Percentiles rank a stretch among this genome's conserved stretches.
phyloP scores from a whole-genome alignment of 1,140 invertebrate genomes.

The Fopius arisanus region DNA sequence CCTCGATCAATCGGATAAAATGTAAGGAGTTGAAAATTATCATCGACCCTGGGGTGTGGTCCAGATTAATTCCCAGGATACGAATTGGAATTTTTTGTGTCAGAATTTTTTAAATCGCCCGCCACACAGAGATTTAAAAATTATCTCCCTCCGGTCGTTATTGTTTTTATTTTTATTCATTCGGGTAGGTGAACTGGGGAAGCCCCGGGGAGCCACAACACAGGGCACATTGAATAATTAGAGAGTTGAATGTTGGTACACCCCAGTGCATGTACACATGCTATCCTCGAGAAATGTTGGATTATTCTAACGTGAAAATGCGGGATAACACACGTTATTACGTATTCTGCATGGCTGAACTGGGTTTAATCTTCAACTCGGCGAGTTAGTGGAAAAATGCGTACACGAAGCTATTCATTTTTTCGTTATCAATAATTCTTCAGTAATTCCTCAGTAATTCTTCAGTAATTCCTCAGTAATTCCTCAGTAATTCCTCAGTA shows the following conservation, averaged over 20 bases:
- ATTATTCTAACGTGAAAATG: neutral
- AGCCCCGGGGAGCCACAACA: neutral
- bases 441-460: too few relatives aligned
- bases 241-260: conserved; percentile 14
- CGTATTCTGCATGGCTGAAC: neutral
- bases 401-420: neutral
- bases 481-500: too few relatives aligned
- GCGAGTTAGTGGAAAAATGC: neutral
- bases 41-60: neutral
- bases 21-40: neutral
- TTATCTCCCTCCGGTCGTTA: neutral
- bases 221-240: conserved; percentile 16
- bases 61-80: too few relatives aligned
- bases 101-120: too few relatives aligned
- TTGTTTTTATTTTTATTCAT: too few relatives aligned
- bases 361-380: neutral
- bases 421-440: neutral
- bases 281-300: neutral
- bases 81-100: too few relatives aligned
- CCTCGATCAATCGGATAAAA: neutral
- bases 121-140: too few relatives aligned
- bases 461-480: too few relatives aligned
- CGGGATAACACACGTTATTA: neutral
- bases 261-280: neutral
- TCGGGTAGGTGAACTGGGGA: neutral